Conservation (phyloP, 35 echinoderm and acorn worm genomes). For the Holothuria glaberrima region DNA sequence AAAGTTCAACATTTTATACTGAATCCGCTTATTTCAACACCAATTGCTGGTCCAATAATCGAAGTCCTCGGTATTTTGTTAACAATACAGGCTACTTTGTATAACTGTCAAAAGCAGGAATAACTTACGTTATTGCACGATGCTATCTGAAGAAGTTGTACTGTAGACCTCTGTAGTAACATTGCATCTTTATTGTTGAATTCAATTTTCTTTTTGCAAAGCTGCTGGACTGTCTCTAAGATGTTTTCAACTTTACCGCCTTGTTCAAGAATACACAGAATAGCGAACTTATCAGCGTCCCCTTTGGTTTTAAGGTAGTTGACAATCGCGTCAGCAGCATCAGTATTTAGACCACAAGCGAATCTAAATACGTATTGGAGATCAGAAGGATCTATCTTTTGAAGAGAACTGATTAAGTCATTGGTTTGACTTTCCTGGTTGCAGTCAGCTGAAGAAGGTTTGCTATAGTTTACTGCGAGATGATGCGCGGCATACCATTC, state of each 20-base stretch:
- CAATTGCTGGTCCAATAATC: background rate
- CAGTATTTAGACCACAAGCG: background rate
- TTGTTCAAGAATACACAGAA: background rate
- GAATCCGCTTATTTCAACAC: background rate
- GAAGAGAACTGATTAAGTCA: background rate
- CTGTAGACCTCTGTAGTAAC: background rate
- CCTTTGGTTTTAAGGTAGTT: background rate
- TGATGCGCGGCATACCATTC: background rate
- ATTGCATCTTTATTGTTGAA: background rate
- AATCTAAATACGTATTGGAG: background rate
- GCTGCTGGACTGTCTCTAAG: background rate
- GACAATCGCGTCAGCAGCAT: background rate
- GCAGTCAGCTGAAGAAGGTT: background rate
- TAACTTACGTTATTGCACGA: slow-evolving; percentile 3
- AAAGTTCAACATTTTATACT: background rate
- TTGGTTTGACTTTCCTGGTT: background rate
- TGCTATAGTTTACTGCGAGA: background rate
- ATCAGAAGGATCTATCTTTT: background rate
- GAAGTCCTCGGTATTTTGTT: background rate
- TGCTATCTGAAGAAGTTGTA: background rate
- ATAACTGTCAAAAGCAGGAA: too few species aligned
- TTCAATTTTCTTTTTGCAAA: background rate
- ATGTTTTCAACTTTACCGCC: background rate
- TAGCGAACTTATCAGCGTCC: background rate
- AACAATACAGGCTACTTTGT: background rate